Evolutionary conservation across 2,888 invertebrate genomes (phyloP).

Genomic region (Zaprionus obscuricornis): DNA sequence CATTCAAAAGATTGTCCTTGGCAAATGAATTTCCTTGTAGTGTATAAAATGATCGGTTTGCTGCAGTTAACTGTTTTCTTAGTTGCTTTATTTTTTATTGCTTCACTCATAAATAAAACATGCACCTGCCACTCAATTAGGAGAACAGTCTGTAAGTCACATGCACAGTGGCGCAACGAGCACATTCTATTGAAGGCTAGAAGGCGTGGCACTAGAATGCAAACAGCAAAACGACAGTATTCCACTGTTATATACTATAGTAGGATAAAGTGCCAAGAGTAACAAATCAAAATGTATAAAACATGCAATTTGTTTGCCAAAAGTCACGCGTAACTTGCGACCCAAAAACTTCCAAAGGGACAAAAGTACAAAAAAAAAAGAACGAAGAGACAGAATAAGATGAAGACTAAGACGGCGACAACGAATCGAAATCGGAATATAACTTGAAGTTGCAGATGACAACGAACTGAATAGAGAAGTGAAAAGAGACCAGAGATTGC

Average conservation of each 20-base stretch:
- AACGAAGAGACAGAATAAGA: conserved; percentile 16
- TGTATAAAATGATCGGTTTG: too few species aligned
- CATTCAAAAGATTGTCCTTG: too few species aligned
- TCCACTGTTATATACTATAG: too few species aligned
- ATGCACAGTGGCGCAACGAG: neutral
- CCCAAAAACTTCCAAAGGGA: conserved; percentile 39
- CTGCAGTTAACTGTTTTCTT: conserved; percentile 25
- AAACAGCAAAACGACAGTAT: too few species aligned
- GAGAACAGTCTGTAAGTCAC: conserved; percentile 11
- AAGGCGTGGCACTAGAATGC: too few species aligned
- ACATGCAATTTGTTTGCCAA: conserved; percentile 78
- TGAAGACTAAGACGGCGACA: too few species aligned
- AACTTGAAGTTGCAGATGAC: too few species aligned
- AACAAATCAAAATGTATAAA: conserved; percentile 77
- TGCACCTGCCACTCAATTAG: conserved; percentile 72
- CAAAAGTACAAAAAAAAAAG: too few species aligned
- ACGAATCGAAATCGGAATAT: conserved; percentile 11
- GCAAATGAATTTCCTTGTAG: too few species aligned
- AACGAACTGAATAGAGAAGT: neutral
- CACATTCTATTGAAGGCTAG: too few species aligned
- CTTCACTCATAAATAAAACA: conserved; percentile 72
- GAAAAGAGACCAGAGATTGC: too few species aligned
- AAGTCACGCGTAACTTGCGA: conserved; percentile 69
- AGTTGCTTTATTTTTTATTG: conserved; percentile 23
- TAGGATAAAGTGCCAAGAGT: conserved; percentile 59